These are phyloP conservation scores for Selenia dentaria DNA, from an alignment of 2,888 invertebrate species.

Conservation along the genomic window DNA sequence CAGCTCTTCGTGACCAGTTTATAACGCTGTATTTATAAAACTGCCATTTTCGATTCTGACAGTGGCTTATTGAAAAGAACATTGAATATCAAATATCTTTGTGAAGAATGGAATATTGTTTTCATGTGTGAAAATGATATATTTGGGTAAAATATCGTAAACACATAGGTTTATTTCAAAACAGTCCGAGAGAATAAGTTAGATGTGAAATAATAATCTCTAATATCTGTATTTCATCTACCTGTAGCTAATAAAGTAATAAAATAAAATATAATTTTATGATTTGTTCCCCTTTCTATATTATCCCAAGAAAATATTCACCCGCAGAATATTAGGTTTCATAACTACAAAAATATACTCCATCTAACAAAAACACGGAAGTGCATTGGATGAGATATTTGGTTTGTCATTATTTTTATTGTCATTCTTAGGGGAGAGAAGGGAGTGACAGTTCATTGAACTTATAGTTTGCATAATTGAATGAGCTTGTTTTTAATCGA, in stretches of 20 bases:
- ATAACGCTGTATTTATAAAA: slow-evolving; percentile 42
- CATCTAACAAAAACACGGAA: slow-evolving; percentile 10
- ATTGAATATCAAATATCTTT: slow-evolving; percentile 20
- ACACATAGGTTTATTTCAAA: no score
- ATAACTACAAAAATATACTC: slow-evolving; percentile 13
- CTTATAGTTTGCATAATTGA: slow-evolving; percentile 8
- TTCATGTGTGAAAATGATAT: not conserved
- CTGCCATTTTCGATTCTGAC: slow-evolving; percentile 46
- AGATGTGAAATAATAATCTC: no score
- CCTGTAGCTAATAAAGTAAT: no score
- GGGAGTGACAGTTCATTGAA: slow-evolving; percentile 10
- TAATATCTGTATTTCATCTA: no score
- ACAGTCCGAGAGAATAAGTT: no score
- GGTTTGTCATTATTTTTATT: slow-evolving; percentile 16
- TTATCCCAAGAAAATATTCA: slow-evolving; percentile 14
- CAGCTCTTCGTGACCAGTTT: slow-evolving; percentile 66
- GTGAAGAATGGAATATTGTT: not conserved
- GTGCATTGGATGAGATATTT: slow-evolving; percentile 22
- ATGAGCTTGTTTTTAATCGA: no score
- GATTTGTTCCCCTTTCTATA: no score
- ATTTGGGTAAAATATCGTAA: not conserved
- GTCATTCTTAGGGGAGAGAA: slow-evolving; percentile 11
- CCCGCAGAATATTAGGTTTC: slow-evolving; percentile 9
- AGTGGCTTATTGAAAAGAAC: slow-evolving; percentile 36
- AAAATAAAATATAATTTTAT: no score